Percentiles rank a stretch among this genome's conserved stretches.
phyloP scores from a whole-genome alignment of 2,113 vertebrate genomes.

The Parus major region DNA sequence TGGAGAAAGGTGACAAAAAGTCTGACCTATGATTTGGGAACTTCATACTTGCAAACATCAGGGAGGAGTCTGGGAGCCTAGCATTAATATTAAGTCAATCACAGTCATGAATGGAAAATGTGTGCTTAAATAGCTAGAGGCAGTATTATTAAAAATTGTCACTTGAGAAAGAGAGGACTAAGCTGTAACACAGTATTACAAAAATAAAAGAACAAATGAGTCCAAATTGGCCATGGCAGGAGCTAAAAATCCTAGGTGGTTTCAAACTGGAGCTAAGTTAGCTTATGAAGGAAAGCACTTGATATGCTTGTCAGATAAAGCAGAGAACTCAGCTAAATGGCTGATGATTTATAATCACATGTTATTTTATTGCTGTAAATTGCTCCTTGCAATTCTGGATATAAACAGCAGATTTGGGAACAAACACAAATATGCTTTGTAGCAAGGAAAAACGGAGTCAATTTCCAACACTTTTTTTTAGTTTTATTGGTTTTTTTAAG shows the following conservation, averaged over 20 bases:
- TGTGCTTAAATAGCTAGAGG: not conserved
- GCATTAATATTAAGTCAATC: not conserved
- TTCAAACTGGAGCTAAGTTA: not conserved
- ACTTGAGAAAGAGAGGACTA: not conserved
- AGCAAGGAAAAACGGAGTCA: not conserved
- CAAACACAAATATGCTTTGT: not conserved
- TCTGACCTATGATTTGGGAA: not conserved
- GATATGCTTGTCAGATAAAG: not conserved
- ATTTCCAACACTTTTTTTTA: not conserved
- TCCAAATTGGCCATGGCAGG: not conserved
- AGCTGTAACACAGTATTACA: not conserved
- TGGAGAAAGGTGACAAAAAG: not conserved
- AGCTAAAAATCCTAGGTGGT: slow-evolving; percentile 7
- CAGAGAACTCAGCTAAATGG: not conserved
- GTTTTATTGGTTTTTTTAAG: not conserved
- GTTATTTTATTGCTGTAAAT: not conserved
- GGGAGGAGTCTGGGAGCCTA: not conserved
- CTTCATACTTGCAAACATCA: not conserved
- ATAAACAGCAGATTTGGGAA: not conserved
- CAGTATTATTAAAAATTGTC: not conserved
- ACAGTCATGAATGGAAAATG: not conserved
- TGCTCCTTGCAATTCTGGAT: not conserved
- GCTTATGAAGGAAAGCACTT: not conserved
- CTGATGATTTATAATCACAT: slow-evolving; percentile 16
- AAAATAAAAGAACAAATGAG: not conserved